Conservation (phyloP, 2,113 vertebrate species). For the Phaetusa simplex region DNA sequence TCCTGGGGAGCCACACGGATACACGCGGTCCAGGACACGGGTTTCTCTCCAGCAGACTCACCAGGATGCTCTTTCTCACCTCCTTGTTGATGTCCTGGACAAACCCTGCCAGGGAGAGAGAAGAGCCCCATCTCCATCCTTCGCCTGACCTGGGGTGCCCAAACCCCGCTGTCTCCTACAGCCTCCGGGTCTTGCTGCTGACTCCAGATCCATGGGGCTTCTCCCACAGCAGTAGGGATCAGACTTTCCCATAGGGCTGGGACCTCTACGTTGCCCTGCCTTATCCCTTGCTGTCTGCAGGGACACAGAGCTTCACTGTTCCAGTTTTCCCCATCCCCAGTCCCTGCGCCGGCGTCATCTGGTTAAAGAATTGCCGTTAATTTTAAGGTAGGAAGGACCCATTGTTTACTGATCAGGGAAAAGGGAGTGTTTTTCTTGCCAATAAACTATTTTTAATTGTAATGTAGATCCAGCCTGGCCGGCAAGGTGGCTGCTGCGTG, state of each 20-base stretch:
- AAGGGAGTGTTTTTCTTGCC: constrained; percentile 21
- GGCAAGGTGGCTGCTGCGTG: not conserved
- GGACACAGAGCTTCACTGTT: not conserved
- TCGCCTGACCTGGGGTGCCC: fast-evolving
- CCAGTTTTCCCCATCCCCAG: not conserved
- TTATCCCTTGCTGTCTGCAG: not conserved
- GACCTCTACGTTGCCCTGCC: not conserved
- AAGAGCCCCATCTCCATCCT: not conserved
- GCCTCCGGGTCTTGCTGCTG: not conserved
- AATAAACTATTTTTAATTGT: constrained; percentile 53
- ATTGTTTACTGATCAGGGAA: constrained; percentile 37
- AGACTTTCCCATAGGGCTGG: not conserved
- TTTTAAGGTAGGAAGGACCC: constrained; percentile 24
- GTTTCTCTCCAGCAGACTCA: not conserved
- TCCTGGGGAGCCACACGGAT: too few relatives aligned
- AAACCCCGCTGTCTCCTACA: not conserved
- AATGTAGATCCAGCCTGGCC: not conserved
- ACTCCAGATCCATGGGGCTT: not conserved
- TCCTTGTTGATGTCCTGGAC: not conserved
- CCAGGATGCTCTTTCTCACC: not conserved
- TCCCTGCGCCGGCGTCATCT: not conserved
- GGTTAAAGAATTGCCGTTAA: constrained; percentile 17
- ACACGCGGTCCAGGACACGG: fast-evolving
- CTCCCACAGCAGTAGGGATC: not conserved
- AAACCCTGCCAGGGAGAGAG: not conserved